These are phyloP conservation scores for Hystrix cristata DNA, from an alignment of 2,113 vertebrate species.

Conservation along the genomic window DNA sequence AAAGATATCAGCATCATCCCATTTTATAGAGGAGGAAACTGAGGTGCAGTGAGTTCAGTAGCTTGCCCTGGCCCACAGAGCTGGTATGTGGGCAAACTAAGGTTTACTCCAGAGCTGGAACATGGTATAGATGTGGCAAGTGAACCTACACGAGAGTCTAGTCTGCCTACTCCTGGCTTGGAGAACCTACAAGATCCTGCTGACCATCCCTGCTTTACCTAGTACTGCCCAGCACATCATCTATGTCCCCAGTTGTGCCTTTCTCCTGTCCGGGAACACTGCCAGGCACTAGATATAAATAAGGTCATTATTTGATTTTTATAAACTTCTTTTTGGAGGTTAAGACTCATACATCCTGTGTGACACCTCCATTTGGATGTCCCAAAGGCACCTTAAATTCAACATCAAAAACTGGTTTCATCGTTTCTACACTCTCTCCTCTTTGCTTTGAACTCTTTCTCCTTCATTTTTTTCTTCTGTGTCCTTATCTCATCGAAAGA, in stretches of 20 bases:
- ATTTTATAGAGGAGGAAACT: background rate
- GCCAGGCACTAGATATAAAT: constrained; percentile 48
- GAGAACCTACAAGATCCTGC: background rate
- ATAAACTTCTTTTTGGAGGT: constrained; percentile 49
- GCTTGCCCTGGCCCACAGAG: background rate
- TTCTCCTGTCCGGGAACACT: constrained; percentile 13
- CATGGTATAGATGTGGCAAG: background rate
- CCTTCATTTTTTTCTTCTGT: background rate
- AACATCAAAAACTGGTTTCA: background rate
- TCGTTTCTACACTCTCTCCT: background rate
- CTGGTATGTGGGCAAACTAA: background rate
- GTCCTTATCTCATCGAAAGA: background rate
- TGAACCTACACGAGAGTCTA: background rate
- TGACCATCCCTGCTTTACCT: background rate
- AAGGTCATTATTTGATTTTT: constrained; percentile 48
- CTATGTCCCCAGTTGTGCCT: background rate
- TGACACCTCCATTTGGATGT: background rate
- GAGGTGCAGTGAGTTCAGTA: background rate
- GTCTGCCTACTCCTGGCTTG: background rate
- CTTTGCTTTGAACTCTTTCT: background rate
- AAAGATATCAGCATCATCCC: background rate
- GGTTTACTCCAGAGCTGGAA: background rate
- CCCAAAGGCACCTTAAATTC: constrained; percentile 46
- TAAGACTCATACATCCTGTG: background rate
- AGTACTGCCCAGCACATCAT: background rate